Conservation (phyloP, 92 coral and sea anemone species). For the Porites divaricata region DNA sequence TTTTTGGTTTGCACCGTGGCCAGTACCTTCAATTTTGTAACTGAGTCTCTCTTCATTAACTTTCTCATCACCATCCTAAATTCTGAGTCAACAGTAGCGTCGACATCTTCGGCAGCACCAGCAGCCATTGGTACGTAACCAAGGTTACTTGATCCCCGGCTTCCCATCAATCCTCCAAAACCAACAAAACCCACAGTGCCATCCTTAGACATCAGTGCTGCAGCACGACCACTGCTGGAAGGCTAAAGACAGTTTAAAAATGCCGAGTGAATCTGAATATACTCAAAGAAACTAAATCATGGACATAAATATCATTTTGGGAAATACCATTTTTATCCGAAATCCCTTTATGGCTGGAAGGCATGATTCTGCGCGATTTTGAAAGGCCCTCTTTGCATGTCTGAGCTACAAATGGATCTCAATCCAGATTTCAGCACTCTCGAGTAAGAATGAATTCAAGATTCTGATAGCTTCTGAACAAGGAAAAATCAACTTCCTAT, state of each 20-base stretch:
- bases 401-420: too few relatives aligned
- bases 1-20: neutral
- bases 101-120: slow-evolving; percentile 76
- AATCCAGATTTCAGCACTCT: too few relatives aligned
- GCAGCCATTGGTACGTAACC: slow-evolving; percentile 90
- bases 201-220: slow-evolving; percentile 84
- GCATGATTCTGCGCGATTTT: too few relatives aligned
- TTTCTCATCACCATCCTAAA: slow-evolving; percentile 96
- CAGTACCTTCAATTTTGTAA: slow-evolving; percentile 89
- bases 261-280: neutral
- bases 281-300: too few relatives aligned
- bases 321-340: too few relatives aligned
- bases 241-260: slow-evolving; percentile 62
- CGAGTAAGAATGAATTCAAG: too few relatives aligned
- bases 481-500: too few relatives aligned
- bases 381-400: too few relatives aligned
- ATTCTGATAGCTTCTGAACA: too few relatives aligned
- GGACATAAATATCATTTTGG: too few relatives aligned
- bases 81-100: slow-evolving; percentile 79
- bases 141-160: slow-evolving; percentile 71
- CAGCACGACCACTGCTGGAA: slow-evolving; percentile 99
- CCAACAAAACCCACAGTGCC: slow-evolving; percentile 93
- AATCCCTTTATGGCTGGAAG: too few relatives aligned
- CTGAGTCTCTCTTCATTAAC: slow-evolving; percentile 89
- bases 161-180: slow-evolving; percentile 73